Conservation (phyloP, 1,140 invertebrate genomes). For the Papilio polytes region DNA sequence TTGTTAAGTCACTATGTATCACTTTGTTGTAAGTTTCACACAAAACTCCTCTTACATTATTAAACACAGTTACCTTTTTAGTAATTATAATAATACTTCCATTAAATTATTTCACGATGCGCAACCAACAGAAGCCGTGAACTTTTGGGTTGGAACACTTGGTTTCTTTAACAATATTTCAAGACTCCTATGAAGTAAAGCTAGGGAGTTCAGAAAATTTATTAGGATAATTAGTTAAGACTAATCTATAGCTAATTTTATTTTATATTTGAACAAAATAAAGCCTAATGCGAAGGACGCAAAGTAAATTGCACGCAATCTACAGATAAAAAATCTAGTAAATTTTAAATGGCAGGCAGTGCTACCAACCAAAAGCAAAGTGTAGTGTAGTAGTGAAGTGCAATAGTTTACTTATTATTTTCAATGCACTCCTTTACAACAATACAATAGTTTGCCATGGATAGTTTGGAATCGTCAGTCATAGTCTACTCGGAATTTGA, state of each 20-base stretch:
- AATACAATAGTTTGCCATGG: not conserved
- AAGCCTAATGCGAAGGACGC: conserved; percentile 67
- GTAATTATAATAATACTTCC: conserved; percentile 26
- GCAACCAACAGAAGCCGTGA: conserved; percentile 70
- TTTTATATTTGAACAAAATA: conserved; percentile 63
- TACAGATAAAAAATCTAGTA: conserved; percentile 53
- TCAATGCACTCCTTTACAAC: not conserved
- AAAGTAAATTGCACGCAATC: conserved; percentile 75
- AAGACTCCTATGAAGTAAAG: conserved; percentile 40
- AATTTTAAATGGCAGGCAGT: conserved; percentile 1
- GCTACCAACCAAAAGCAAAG: not conserved
- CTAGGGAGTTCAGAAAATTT: conserved; percentile 32
- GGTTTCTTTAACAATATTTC: conserved; percentile 47
- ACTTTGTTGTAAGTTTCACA: conserved; percentile 37
- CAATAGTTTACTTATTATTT: not conserved
- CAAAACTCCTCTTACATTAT: conserved; percentile 40
- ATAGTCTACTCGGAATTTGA: not conserved
- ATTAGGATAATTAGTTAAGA: conserved; percentile 42
- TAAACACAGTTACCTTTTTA: conserved; percentile 24
- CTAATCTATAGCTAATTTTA: conserved; percentile 44
- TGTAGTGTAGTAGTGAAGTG: not conserved
- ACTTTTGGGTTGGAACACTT: conserved; percentile 65
- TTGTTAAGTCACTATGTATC: conserved; percentile 31
- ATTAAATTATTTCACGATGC: conserved; percentile 58
- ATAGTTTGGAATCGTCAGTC: not conserved